Conservation (phyloP, 2,797 vertebrate species). For the Heliangelus exortis region DNA sequence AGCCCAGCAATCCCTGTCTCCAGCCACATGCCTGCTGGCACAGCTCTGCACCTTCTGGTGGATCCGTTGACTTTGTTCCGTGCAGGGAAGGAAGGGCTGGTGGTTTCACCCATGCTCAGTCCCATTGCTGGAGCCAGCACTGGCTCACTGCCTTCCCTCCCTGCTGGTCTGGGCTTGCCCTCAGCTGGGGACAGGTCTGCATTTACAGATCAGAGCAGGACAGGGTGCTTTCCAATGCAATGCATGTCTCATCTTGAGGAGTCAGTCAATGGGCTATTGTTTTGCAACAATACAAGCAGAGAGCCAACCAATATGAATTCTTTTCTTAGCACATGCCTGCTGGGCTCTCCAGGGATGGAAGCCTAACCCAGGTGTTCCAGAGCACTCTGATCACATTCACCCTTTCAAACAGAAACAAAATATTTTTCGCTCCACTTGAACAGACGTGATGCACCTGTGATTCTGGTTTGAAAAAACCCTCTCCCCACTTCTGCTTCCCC, state of each 20-base stretch:
- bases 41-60: not conserved
- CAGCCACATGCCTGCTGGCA: not conserved
- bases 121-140: not conserved
- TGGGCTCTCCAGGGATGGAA: not conserved
- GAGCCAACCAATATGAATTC: not conserved
- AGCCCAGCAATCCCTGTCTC: not conserved
- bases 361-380: not conserved
- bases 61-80: accelerated
- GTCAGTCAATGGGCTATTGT: not conserved
- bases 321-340: not conserved
- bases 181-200: not conserved
- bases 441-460: not conserved
- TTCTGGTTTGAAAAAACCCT: not conserved
- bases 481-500: not conserved
- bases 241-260: not conserved
- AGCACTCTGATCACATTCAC: not conserved
- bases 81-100: not conserved
- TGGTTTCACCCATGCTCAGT: accelerated
- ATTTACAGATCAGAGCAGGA: not conserved
- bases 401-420: not conserved
- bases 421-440: not conserved
- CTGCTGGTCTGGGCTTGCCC: not conserved
- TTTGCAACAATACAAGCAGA: not conserved
- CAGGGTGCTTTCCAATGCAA: not conserved
- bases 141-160: not conserved